A percentile compares a stretch with the other conserved stretches of the same genome.
These are phyloP conservation scores for Ondatra zibethicus DNA, from an alignment of 2,113 vertebrate genomes.

Conservation along the genomic window DNA sequence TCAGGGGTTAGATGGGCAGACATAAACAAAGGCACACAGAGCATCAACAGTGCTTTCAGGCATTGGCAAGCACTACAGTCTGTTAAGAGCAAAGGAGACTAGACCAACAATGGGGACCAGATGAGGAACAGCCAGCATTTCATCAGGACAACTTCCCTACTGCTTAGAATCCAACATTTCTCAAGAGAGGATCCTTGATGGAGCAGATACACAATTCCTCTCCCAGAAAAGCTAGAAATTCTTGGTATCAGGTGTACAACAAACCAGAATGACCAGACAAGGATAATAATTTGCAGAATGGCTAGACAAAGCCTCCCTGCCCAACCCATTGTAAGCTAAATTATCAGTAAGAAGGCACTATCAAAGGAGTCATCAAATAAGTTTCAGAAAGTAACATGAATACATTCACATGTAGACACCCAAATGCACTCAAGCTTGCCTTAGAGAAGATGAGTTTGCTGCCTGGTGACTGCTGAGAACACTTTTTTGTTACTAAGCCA, in stretches of 20 bases:
- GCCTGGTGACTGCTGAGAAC: constrained; percentile 88
- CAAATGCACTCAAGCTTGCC: constrained; percentile 82
- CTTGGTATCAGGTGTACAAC: background rate
- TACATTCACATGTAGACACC: background rate
- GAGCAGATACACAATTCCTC: background rate
- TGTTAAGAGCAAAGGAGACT: background rate
- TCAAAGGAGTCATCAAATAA: background rate
- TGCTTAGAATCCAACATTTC: background rate
- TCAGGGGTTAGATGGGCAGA: background rate
- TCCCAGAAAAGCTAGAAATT: background rate
- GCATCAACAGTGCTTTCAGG: too few species aligned
- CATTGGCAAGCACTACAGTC: background rate
- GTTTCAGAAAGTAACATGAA: constrained; percentile 14
- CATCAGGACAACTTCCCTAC: background rate
- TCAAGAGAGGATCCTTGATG: background rate
- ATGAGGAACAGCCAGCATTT: background rate
- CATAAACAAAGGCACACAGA: background rate
- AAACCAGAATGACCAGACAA: background rate
- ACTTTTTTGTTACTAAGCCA: constrained; percentile 89
- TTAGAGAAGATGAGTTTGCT: constrained; percentile 90
- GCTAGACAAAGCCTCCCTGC: background rate
- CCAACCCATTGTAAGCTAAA: background rate
- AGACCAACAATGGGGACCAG: background rate
- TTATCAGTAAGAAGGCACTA: background rate
- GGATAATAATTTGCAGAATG: background rate